These are phyloP conservation scores for Drosophila antonietae DNA, from an alignment of 2,888 invertebrate species.

Conservation along the genomic window DNA sequence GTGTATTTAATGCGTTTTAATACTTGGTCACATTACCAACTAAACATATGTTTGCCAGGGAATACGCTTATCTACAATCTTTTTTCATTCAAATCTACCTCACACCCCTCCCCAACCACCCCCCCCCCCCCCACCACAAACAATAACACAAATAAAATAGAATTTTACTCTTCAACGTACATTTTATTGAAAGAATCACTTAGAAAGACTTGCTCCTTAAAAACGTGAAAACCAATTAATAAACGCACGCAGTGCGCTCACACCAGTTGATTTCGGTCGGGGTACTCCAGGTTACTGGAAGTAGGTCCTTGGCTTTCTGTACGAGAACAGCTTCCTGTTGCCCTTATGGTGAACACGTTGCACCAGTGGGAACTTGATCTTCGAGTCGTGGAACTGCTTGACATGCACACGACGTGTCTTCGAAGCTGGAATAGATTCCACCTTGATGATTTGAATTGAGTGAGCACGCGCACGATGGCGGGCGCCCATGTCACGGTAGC, in stretches of 20 bases:
- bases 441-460: conserved; percentile 98
- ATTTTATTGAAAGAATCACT: conserved; percentile 75
- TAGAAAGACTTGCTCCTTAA: conserved; percentile 62
- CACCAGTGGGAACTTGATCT: conserved; percentile 98
- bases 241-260: conserved; percentile 49
- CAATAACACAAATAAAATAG: not conserved
- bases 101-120: too few relatives aligned
- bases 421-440: conserved; percentile 94
- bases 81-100: too few relatives aligned
- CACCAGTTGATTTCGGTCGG: conserved; percentile 32
- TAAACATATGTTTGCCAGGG: conserved; percentile 6
- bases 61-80: not conserved
- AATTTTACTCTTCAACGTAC: conserved; percentile 67
- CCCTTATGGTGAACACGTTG: conserved; percentile 94
- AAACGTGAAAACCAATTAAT: conserved; percentile 41
- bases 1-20: not conserved
- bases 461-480: conserved; percentile 99
- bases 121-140: too few relatives aligned
- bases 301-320: conserved; percentile 85
- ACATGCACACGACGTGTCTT: conserved; percentile 97
- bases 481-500: conserved; percentile 99
- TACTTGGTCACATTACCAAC: conserved; percentile 16
- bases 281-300: conserved; percentile 80
- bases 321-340: conserved; percentile 92
- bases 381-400: conserved; percentile 99